Evolutionary conservation across 2,113 vertebrate genomes (phyloP), one percentile per base, ranked within the genome.

Genomic region (Carassius gibelio): DNA sequence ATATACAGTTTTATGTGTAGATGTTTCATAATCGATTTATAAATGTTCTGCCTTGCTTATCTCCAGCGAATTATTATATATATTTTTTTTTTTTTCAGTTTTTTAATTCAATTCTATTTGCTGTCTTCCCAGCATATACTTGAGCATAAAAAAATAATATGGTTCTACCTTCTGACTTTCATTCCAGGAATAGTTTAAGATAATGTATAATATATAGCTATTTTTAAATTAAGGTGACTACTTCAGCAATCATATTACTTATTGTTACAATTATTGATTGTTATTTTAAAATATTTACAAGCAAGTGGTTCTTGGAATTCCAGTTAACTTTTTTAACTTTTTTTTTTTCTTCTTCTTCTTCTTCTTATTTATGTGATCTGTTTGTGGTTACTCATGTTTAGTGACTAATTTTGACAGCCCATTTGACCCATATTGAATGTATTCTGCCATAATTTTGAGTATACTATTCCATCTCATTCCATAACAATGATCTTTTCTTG

Each of bases 401-500:
- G 71, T 74, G 4, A 23, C n/a, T 45, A 1, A n/a, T 14, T 74
- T 23, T 10, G 17, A n/a, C 10, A 21, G 34, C 19, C 19, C 8
- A n/a, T n/a, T 72, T 72, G 69, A 45, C 36, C 10, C 38, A 9
- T 19, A 69, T 71, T 42, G 34, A 8, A 21, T 71, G 17, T 21
- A 36, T 21, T 42, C 17, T 42, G 17, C 36, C 17, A 19, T 71
- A 21, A 21, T 71, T 71, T 71, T 21, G 7, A 19, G 66, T 8
- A 36, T 68, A 15, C 0, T 3, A 26, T 26, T 26, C 26, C 26
- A 26, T 26, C 26, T 64, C 38, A 48, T 66, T 64, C 59, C 11
- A 23, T 80, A 38, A 6, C 59, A 64, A 80, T 80, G 48, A 48
- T 64, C 3, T 45, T 77, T 81, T 88, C 71, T 81, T 75, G 61